Evolutionary conservation across 2,113 vertebrate genomes (phyloP).

Genomic region (Dasyprocta punctata): DNA sequence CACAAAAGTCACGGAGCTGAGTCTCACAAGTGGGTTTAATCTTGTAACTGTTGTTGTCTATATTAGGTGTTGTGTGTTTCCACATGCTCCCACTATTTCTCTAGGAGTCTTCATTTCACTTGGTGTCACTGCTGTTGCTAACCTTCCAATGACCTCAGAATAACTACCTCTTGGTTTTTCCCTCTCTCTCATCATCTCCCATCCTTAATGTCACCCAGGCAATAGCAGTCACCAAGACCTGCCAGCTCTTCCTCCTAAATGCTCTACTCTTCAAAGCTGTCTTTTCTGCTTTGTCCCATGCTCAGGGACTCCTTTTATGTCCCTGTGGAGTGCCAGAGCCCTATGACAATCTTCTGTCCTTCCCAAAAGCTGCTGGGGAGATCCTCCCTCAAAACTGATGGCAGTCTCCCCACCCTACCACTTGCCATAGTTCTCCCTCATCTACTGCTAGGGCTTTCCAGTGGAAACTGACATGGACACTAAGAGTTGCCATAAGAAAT

Average conservation of each 20-base stretch:
- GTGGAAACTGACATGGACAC: not conserved
- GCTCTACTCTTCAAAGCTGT: not conserved
- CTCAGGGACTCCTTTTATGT: rapidly evolving
- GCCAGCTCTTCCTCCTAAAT: not conserved
- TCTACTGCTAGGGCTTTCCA: not conserved
- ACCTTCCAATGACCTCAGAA: not conserved
- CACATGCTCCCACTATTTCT: not conserved
- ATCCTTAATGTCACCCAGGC: rapidly evolving
- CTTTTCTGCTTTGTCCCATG: too few relatives aligned
- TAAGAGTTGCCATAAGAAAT: not conserved
- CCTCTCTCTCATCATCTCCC: not conserved
- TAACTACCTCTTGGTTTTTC: not conserved
- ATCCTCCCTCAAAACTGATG: not conserved
- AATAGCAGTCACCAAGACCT: not conserved
- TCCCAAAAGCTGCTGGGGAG: not conserved
- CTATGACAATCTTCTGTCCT: not conserved
- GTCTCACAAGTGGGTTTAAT: not conserved
- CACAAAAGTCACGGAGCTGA: not conserved
- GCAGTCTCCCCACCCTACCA: rapidly evolving
- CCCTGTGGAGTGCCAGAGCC: too few relatives aligned
- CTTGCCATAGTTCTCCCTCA: rapidly evolving
- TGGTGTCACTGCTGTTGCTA: rapidly evolving
- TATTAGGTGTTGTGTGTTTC: not conserved
- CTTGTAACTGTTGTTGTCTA: not conserved
- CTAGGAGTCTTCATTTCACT: not conserved